Percentiles rank a stretch among this genome's conserved stretches.
Conservation (phyloP, 2,888 invertebrate species). For the Elegia similella region DNA sequence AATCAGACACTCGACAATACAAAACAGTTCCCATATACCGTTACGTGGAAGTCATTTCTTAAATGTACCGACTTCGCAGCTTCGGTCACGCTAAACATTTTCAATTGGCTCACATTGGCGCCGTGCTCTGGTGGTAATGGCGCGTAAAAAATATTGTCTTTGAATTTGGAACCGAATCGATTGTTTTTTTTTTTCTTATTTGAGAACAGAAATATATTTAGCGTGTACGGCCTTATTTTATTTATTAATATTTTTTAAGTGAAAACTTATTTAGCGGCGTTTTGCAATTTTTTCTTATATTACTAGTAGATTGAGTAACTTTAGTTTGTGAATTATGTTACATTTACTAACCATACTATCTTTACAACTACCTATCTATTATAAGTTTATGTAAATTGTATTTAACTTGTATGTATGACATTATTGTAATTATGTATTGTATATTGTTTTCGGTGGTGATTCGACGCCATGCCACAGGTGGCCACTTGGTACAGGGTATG, state of each 20-base stretch:
- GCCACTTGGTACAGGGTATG: conserved; percentile 96
- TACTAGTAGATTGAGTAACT: conserved; percentile 25
- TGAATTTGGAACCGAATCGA: conserved; percentile 27
- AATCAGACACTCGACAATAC: conserved; percentile 46
- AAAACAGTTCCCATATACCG: conserved; percentile 68
- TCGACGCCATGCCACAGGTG: conserved; percentile 84
- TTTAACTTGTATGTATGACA: not conserved
- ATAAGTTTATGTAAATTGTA: conserved; percentile 17
- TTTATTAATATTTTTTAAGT: too few species aligned
- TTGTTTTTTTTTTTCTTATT: too few species aligned
- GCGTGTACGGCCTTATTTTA: too few species aligned
- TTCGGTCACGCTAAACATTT: conserved; percentile 49
- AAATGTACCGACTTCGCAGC: conserved; percentile 54
- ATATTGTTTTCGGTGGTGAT: conserved; percentile 80
- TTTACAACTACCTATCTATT: not conserved
- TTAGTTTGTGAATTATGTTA: not conserved
- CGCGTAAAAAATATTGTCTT: conserved; percentile 36
- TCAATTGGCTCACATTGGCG: conserved; percentile 41
- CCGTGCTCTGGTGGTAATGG: conserved; percentile 29
- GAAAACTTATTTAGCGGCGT: too few species aligned
- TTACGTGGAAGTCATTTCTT: conserved; percentile 71
- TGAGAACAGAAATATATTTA: too few species aligned
- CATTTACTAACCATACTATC: not conserved
- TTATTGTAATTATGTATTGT: conserved; percentile 47
- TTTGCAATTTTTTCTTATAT: not conserved